phyloP scores from a whole-genome alignment of 2,797 vertebrate species.

The Buphagus erythrorhynchus region DNA sequence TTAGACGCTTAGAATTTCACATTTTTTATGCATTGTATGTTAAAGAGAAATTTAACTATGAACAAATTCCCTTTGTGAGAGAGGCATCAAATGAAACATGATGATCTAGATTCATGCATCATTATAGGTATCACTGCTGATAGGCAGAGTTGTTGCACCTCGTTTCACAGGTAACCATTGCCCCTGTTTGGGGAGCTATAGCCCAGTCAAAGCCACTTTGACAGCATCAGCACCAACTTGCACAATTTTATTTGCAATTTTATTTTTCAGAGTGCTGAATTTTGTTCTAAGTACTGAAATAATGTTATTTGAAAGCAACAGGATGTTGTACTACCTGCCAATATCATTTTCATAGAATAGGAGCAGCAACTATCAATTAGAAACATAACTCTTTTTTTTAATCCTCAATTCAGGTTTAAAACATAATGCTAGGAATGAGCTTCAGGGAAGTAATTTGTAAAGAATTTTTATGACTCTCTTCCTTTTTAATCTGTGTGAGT shows the following conservation, averaged over 20 bases:
- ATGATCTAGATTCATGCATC: background rate
- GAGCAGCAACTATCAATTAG: background rate
- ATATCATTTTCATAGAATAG: background rate
- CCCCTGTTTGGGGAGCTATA: background rate
- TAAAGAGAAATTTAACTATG: conserved; percentile 6
- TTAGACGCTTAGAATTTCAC: background rate
- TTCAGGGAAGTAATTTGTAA: background rate
- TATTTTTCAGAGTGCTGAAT: background rate
- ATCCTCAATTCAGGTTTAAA: conserved; percentile 19
- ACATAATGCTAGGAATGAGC: background rate
- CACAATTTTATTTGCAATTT: background rate
- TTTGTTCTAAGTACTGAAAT: conserved; percentile 4
- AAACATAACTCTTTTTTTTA: background rate
- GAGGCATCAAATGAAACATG: background rate
- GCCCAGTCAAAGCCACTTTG: background rate
- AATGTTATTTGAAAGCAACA: background rate
- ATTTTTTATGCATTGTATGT: background rate
- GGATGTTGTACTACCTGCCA: background rate
- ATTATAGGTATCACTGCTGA: background rate
- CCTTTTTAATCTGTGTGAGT: background rate
- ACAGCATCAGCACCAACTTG: background rate
- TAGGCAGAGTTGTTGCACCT: background rate
- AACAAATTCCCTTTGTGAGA: background rate
- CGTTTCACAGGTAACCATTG: background rate
- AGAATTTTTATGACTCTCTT: background rate